Evolutionary conservation across 2,797 vertebrate genomes (phyloP).

Genomic region (Malurus leucopterus): DNA sequence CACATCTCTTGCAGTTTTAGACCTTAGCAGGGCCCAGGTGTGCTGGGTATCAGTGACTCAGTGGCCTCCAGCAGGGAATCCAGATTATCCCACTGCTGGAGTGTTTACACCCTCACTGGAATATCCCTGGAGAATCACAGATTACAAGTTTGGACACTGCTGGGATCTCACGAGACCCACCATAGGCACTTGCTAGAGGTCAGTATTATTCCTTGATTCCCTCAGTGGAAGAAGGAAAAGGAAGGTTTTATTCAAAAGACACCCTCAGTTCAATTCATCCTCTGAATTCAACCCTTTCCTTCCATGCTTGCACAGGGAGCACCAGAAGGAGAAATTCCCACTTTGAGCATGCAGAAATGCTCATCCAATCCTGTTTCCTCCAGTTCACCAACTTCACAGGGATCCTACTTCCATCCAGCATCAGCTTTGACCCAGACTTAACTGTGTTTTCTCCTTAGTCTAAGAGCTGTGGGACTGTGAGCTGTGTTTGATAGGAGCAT

Average conservation of each 20-base stretch:
- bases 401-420: background rate
- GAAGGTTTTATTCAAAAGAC: background rate
- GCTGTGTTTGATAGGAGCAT: background rate
- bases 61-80: background rate
- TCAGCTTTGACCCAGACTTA: background rate
- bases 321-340: background rate
- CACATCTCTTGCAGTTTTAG: background rate
- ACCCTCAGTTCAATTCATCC: background rate
- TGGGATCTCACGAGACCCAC: background rate
- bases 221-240: background rate
- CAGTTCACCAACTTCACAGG: background rate
- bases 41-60: background rate
- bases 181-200: background rate
- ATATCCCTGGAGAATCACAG: background rate
- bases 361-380: background rate
- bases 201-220: background rate
- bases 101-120: background rate
- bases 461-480: background rate
- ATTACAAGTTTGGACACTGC: background rate
- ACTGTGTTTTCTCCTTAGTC: background rate
- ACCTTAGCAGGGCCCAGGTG: background rate
- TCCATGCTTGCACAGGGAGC: background rate
- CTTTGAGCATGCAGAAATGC: background rate
- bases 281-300: background rate
- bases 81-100: fast-evolving